Conservation (phyloP, 2,797 vertebrate species). For the Allobates femoralis region DNA sequence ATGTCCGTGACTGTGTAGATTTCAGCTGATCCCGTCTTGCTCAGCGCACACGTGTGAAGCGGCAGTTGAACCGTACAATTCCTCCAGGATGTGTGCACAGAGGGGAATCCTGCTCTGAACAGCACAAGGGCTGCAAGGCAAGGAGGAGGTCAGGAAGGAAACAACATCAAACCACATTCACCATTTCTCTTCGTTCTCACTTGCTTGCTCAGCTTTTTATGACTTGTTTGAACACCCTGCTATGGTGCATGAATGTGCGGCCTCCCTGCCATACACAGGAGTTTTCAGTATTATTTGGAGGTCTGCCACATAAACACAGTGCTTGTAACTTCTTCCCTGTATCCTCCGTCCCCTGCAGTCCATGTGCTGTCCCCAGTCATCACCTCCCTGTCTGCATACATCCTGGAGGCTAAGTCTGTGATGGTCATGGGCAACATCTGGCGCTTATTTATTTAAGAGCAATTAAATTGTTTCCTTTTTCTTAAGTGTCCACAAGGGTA, state of each 20-base stretch:
- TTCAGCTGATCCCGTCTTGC: neutral
- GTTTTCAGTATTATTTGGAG: conserved; percentile 32
- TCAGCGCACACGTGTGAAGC: conserved; percentile 14
- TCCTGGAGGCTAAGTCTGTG: conserved; percentile 52
- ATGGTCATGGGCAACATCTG: conserved; percentile 53
- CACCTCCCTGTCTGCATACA: conserved; percentile 61
- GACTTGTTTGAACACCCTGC: conserved; percentile 44
- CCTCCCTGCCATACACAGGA: conserved; percentile 25
- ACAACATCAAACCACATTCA: conserved; percentile 42
- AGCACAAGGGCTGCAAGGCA: conserved; percentile 35
- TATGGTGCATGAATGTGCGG: conserved; percentile 4
- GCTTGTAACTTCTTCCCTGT: conserved; percentile 37
- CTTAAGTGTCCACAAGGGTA: conserved; percentile 41
- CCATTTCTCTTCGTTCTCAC: conserved; percentile 21
- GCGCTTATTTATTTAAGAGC: conserved; percentile 58
- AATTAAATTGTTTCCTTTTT: conserved; percentile 57
- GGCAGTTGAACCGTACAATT: conserved; percentile 44
- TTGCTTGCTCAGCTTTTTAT: conserved; percentile 39
- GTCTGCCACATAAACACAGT: conserved; percentile 24
- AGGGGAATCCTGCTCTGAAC: conserved; percentile 53
- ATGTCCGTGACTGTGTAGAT: neutral
- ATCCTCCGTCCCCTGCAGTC: conserved; percentile 49
- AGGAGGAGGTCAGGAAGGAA: conserved; percentile 40
- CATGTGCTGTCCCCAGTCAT: conserved; percentile 49
- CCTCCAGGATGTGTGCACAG: conserved; percentile 60